phyloP scores from a whole-genome alignment of 2,113 vertebrate species.

The Macrotis lagotis region DNA sequence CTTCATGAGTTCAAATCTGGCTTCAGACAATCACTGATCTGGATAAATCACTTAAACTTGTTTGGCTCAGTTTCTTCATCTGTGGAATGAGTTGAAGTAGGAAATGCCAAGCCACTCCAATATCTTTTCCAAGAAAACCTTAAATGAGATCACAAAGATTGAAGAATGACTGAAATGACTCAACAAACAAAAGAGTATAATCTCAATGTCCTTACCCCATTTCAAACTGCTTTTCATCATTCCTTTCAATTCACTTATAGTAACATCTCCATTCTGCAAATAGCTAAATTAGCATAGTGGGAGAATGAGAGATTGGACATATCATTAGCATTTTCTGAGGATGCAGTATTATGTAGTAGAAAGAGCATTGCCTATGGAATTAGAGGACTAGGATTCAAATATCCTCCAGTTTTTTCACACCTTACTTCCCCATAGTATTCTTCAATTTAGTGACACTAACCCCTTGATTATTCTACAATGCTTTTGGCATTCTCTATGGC shows the following conservation, averaged over 20 bases:
- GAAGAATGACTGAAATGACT: not conserved
- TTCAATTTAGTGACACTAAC: not conserved
- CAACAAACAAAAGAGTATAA: not conserved
- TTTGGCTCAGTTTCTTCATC: not conserved
- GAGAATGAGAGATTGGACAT: not conserved
- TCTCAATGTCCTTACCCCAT: not conserved
- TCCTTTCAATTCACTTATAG: not conserved
- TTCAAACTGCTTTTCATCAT: not conserved
- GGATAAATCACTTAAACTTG: not conserved
- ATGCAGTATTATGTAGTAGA: not conserved
- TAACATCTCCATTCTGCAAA: not conserved
- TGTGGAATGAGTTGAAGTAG: not conserved
- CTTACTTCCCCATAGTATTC: not conserved
- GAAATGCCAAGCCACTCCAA: not conserved
- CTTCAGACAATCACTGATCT: not conserved
- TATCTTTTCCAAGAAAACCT: not conserved
- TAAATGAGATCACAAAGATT: not conserved
- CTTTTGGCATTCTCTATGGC: not conserved
- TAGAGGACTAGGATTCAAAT: not conserved
- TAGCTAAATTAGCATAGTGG: not conserved
- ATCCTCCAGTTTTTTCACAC: not conserved
- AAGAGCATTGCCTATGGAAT: not conserved
- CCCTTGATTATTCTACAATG: not conserved
- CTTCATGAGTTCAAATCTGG: not conserved
- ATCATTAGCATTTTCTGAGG: not conserved